Evolutionary conservation across 2,797 vertebrate species (phyloP), one percentile per base, ranked within the genome.

Genomic region (Tragopan temminckii): DNA sequence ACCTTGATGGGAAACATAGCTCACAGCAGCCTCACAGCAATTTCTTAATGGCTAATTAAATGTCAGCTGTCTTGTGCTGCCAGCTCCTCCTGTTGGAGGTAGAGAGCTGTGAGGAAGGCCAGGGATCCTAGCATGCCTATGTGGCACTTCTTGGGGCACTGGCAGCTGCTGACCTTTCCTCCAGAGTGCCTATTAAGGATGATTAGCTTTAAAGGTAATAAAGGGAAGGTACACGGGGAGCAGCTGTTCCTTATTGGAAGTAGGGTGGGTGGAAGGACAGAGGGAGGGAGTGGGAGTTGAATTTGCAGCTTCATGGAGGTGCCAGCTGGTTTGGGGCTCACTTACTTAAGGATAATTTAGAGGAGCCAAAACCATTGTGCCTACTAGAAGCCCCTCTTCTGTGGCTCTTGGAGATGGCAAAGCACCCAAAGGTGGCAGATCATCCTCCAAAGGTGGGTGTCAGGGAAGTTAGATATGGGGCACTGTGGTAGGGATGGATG

Each of bases 331-430:
- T 21, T 0, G 7, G 35, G 61, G 38, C n/a, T 69, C 4, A 0
- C 35, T 24, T 0, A 0, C 35, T 24, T 0, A 2, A 27, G 27
- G 5, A 36, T 2, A 2, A 0, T 5, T 61, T 62, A 58, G 31
- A 24, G 29, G 53, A 42, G 36, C 20, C 1, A 3, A 31, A 48
- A 20, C 19, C 1, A 4, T 33, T 1, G 1, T 1, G 2, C 27
- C 10, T 40, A 11, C 48, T 1, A 2, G 16, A 13, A 7, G 6
- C 11, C 31, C 36, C 38, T 19, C 29, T 27, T 59, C 45, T 62
- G 36, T 40, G 59, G 24, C 36, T 27, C 36, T 40, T 62, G 59
- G 36, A 27, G 36, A 29, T 6, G 3, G 59, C 27, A 8, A 40
- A 12, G 66, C 27, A 11, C 63, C 1, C 3, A 7, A 21, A 23